phyloP scores from a whole-genome alignment of 1,140 invertebrate species.

The Sminthurides bifidus region DNA sequence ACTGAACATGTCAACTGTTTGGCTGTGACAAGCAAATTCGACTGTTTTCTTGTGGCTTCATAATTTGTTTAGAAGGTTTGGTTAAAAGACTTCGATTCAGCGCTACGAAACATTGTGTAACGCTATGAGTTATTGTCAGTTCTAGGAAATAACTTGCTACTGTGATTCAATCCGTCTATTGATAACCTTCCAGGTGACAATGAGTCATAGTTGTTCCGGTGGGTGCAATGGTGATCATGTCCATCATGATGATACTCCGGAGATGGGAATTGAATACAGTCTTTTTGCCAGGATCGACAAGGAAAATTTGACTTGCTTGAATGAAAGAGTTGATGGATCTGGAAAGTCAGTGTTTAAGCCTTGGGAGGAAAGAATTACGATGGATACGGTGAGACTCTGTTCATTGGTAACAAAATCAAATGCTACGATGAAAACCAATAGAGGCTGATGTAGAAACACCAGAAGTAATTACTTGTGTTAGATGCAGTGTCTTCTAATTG shows the following conservation, averaged over 20 bases:
- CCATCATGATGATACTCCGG: constrained; percentile 50
- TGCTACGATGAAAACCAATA: neutral
- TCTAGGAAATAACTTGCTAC: too few relatives aligned
- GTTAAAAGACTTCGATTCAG: too few relatives aligned
- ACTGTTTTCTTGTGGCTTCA: too few relatives aligned
- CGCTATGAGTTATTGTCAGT: too few relatives aligned
- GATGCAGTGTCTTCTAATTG: constrained; percentile 2
- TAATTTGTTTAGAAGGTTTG: too few relatives aligned
- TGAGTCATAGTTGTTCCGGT: constrained; percentile 16
- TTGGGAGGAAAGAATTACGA: constrained; percentile 73
- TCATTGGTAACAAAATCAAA: too few relatives aligned
- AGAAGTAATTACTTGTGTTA: neutral
- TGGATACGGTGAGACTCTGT: constrained; percentile 49
- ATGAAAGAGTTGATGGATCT: constrained; percentile 70
- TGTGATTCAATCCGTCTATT: neutral
- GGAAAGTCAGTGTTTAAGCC: constrained; percentile 82
- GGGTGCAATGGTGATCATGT: constrained; percentile 36
- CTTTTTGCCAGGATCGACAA: constrained; percentile 80
- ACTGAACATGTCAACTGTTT: too few relatives aligned
- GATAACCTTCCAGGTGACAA: neutral
- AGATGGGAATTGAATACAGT: constrained; percentile 74
- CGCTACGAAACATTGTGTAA: too few relatives aligned
- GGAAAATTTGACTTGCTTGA: constrained; percentile 78
- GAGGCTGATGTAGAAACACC: neutral
- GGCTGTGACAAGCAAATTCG: too few relatives aligned